Conservation (phyloP, 1,140 invertebrate species). For the Magallana gigas region DNA sequence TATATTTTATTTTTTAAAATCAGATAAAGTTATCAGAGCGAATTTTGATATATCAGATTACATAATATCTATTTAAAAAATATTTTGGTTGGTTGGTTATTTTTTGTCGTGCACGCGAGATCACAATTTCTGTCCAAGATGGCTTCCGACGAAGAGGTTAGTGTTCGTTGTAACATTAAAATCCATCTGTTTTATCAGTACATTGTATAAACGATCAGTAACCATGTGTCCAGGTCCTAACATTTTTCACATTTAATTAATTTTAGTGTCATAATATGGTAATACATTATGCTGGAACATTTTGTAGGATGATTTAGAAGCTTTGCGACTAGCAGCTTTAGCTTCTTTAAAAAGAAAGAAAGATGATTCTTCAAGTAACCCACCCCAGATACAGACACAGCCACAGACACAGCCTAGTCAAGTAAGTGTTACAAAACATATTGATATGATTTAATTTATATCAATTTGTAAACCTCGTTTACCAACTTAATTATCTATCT, state of each 20-base stretch:
- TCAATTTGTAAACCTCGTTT: no score
- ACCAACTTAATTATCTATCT: no score
- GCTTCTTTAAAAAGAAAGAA: conserved; percentile 57
- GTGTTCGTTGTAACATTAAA: neutral
- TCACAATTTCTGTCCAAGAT: neutral
- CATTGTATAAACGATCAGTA: no score
- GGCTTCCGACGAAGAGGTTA: conserved; percentile 50
- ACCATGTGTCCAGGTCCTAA: no score
- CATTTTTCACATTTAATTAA: no score
- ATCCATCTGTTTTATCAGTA: no score
- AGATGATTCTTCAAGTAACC: neutral
- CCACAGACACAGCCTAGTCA: neutral
- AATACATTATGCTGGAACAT: neutral
- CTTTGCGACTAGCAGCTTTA: conserved; percentile 46
- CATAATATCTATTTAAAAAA: neutral
- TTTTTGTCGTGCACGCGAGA: neutral
- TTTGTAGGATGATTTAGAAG: conserved; percentile 54
- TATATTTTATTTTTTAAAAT: no score
- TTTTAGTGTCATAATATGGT: no score
- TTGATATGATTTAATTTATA: no score
- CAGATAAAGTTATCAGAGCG: no score
- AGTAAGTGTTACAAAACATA: neutral
- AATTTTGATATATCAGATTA: no score
- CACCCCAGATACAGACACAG: neutral
- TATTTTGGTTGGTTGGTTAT: neutral